Evolutionary conservation across 1,140 invertebrate genomes (phyloP), one percentile per base, ranked within the genome.

Genomic region (Branchinecta lynchi): DNA sequence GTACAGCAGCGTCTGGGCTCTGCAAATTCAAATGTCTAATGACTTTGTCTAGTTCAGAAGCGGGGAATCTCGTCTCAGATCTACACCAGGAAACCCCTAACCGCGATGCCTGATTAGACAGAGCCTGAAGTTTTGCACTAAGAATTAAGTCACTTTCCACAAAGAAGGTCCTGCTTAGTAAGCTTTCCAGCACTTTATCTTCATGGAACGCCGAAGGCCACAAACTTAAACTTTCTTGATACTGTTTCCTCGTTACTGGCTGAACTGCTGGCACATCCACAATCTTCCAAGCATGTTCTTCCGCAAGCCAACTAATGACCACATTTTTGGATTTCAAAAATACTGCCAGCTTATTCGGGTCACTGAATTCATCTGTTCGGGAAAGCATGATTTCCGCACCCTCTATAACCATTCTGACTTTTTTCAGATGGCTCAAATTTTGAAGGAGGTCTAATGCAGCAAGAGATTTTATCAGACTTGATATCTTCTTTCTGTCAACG

Each of bases 131-230:
- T 45, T 77, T 75, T 67, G 81, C 81, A 73, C 92, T 86, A 10
- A 76, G 75, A 0, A 78, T 69, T 0, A 86, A 71, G 72, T 92
- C 84, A 3, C 77, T 73, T 0, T 74, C 67, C 15, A 76, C 78
- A 76, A 94, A 93, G 70, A 87, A 80, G 0, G 81, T 80, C 7
- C 85, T 84, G 66, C 81, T 79, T 0, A 83, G 74, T 60, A 89
- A 73, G 67, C 81, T 83, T 76, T 92, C 89, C 6, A 86, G 76
- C 73, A 84, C 84, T 72, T 83, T 82, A 76, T 90, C 86, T 66
- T 84, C 87, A 74, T 81, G 78, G 72, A 94, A 95, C 76, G 89
- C 91, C 43, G 88, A 84, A 0, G 91, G 88, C 93, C 92, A 96
- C 45, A 84, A 77, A 70, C 80, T 79, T 2, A 81, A 80, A 3